These are phyloP conservation scores for Tokudaia muenninki DNA, from an alignment of 2,797 vertebrate species.

Conservation along the genomic window DNA sequence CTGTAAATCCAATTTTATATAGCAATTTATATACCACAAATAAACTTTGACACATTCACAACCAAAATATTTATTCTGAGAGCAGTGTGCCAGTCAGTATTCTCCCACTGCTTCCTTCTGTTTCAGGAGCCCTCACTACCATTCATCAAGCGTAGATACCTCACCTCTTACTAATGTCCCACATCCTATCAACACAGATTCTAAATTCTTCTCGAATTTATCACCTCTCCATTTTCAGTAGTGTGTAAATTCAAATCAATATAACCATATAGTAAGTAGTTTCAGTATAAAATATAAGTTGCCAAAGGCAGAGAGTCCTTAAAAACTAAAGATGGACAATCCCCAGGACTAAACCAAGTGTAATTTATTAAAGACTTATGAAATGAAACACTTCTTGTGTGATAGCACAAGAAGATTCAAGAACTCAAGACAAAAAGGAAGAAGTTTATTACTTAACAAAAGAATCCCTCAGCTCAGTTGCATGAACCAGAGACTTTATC, in stretches of 20 bases:
- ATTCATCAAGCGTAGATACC: background rate
- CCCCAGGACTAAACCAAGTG: background rate
- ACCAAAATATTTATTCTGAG: background rate
- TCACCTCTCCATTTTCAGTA: background rate
- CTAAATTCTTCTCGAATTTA: background rate
- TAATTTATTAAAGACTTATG: background rate
- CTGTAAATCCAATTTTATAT: background rate
- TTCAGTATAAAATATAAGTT: background rate
- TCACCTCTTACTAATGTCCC: background rate
- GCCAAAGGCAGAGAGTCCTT: background rate
- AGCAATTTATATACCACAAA: background rate
- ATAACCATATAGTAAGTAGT: background rate
- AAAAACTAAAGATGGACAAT: background rate
- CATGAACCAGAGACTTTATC: background rate
- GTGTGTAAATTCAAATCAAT: background rate
- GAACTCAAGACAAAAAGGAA: background rate
- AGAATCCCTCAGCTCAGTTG: background rate
- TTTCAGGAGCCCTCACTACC: background rate
- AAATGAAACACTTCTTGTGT: background rate
- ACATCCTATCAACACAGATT: background rate
- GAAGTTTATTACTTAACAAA: background rate
- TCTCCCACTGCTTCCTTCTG: background rate
- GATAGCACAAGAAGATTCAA: background rate
- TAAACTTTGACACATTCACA: background rate
- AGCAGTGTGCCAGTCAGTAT: background rate